phyloP scores from a whole-genome alignment of 2,888 invertebrate genomes.

The Diadegma fenestrale region DNA sequence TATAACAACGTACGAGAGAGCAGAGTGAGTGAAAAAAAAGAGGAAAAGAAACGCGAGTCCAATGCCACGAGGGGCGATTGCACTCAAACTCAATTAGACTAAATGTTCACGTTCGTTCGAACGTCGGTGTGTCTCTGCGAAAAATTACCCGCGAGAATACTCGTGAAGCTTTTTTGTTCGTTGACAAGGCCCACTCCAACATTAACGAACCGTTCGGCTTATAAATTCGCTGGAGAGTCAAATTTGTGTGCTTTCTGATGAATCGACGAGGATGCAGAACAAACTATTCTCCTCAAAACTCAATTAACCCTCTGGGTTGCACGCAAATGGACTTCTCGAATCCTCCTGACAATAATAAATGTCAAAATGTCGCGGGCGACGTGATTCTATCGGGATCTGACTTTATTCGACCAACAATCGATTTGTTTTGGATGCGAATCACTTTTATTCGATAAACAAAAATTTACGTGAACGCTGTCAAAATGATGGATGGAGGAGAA shows the following conservation, averaged over 20 bases:
- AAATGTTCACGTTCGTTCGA: slow-evolving; percentile 47
- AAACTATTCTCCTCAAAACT: slow-evolving; percentile 25
- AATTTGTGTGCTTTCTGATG: slow-evolving; percentile 17
- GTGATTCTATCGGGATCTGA: not conserved
- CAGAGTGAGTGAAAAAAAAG: slow-evolving; percentile 6
- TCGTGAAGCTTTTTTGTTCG: slow-evolving; percentile 33
- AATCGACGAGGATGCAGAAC: slow-evolving; percentile 8
- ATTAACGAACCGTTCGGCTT: slow-evolving; percentile 54
- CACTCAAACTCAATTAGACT: slow-evolving; percentile 60
- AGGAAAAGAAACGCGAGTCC: slow-evolving; percentile 30
- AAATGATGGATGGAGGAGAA: not conserved
- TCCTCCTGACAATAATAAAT: not conserved
- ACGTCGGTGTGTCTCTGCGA: slow-evolving; percentile 37
- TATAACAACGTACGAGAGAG: not conserved
- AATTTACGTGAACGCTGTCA: not conserved
- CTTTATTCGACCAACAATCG: not conserved
- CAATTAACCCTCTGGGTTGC: not conserved
- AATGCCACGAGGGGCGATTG: slow-evolving; percentile 52
- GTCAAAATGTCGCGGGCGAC: not conserved
- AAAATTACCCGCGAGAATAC: slow-evolving; percentile 45
- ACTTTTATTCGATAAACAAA: not conserved
- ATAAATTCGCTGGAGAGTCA: slow-evolving; percentile 49
- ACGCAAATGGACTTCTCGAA: not conserved
- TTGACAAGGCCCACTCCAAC: slow-evolving; percentile 18
- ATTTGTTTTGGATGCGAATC: not conserved